These are phyloP conservation scores for Phyllostomus discolor DNA, from an alignment of 2,113 vertebrate species.

Conservation along the genomic window DNA sequence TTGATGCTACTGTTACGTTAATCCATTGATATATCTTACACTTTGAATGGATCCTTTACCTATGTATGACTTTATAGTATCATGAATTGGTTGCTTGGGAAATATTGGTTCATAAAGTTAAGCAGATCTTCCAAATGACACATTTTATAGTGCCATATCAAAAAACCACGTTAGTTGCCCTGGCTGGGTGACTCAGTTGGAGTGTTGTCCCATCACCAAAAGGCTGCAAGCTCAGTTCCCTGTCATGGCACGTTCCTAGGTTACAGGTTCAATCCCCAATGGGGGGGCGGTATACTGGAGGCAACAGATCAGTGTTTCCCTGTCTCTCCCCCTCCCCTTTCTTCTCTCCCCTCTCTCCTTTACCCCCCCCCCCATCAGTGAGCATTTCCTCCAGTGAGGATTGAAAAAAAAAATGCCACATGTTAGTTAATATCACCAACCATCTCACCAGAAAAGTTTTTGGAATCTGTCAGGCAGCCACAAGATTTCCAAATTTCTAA, in stretches of 20 bases:
- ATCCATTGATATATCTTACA: neutral
- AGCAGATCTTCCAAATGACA: neutral
- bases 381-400: too few species aligned
- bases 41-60: neutral
- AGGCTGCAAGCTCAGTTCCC: too few species aligned
- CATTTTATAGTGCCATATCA: neutral
- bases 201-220: too few species aligned
- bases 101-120: slow-evolving; percentile 10
- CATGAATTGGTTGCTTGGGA: neutral
- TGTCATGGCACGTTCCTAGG: too few species aligned
- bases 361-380: too few species aligned
- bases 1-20: neutral
- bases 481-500: slow-evolving; percentile 39
- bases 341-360: too few species aligned
- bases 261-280: too few species aligned
- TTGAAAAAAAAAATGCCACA: too few species aligned
- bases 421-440: slow-evolving; percentile 9
- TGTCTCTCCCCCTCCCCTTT: too few species aligned
- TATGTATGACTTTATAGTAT: neutral
- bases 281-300: too few species aligned
- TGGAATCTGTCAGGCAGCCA: neutral
- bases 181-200: too few species aligned
- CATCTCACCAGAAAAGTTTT: slow-evolving; percentile 14
- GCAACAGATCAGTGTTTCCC: too few species aligned
- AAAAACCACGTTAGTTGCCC: neutral